These are phyloP conservation scores for Rhagonycha lutea DNA, from an alignment of 2,888 invertebrate species.

Conservation along the genomic window DNA sequence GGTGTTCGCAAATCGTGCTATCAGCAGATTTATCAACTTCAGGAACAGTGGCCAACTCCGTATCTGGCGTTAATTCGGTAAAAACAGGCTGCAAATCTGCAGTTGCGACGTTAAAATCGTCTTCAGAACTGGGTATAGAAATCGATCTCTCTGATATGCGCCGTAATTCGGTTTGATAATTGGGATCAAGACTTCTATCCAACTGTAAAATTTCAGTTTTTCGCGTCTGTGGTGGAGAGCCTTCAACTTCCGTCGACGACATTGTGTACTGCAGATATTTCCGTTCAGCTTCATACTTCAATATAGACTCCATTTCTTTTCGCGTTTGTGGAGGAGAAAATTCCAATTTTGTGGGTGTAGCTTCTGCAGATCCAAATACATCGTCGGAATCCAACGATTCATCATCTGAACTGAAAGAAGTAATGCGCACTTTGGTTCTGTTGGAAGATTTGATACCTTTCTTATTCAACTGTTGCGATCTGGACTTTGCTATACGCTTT, in stretches of 20 bases:
- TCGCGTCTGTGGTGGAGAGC: conserved; percentile 74
- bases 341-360: conserved; percentile 71
- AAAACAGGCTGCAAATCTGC: conserved; percentile 57
- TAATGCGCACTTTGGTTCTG: conserved; percentile 72
- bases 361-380: conserved; percentile 76
- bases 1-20: conserved; percentile 50
- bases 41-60: conserved; percentile 43
- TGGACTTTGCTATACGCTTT: conserved; percentile 66
- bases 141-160: conserved; percentile 75
- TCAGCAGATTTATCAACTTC: conserved; percentile 50
- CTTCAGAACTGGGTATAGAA: conserved; percentile 77
- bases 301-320: conserved; percentile 75
- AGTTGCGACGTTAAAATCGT: conserved; percentile 66
- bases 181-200: conserved; percentile 64
- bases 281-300: conserved; percentile 73
- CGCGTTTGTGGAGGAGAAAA: conserved; percentile 77
- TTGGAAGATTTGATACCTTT: conserved; percentile 65
- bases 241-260: conserved; percentile 79
- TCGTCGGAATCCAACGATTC: conserved; percentile 78
- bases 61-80: conserved; percentile 43
- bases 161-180: conserved; percentile 67
- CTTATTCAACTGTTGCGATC: conserved; percentile 62
- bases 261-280: conserved; percentile 63
- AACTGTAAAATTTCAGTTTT: conserved; percentile 67
- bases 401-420: conserved; percentile 77